Percentiles rank a stretch among this genome's conserved stretches.
Conservation (phyloP, 2,888 invertebrate genomes). For the Nebria brevicollis region DNA sequence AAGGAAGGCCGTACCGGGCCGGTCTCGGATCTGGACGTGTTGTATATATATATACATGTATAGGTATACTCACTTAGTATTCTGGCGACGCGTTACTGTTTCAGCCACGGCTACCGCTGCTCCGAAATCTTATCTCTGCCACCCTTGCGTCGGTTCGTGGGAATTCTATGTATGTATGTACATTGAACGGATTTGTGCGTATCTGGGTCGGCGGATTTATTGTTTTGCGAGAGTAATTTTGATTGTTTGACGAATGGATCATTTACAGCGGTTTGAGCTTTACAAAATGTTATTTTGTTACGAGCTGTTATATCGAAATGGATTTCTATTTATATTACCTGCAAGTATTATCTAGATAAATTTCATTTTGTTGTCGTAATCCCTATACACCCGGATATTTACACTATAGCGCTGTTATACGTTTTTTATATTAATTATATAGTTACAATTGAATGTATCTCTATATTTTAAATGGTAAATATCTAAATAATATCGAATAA, state of each 20-base stretch:
- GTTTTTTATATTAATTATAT: too few species aligned
- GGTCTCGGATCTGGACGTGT: neutral
- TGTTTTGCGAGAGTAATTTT: slow-evolving; percentile 33
- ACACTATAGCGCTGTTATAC: too few species aligned
- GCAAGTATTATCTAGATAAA: too few species aligned
- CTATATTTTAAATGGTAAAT: too few species aligned
- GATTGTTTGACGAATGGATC: slow-evolving; percentile 35
- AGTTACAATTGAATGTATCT: too few species aligned
- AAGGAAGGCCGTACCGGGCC: neutral
- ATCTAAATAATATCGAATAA: too few species aligned
- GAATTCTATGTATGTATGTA: neutral
- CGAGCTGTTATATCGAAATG: too few species aligned
- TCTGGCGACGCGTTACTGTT: neutral
- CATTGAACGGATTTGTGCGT: slow-evolving; percentile 23
- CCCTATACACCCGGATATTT: too few species aligned
- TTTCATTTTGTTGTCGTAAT: too few species aligned
- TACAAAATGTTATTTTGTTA: too few species aligned
- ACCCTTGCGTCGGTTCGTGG: neutral
- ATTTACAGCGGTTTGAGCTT: too few species aligned
- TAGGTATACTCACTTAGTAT: slow-evolving; percentile 4
- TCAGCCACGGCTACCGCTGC: neutral
- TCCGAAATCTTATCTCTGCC: slow-evolving; percentile 12
- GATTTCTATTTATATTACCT: too few species aligned
- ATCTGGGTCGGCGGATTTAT: slow-evolving; percentile 36
- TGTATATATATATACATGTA: neutral